Evolutionary conservation across 2,797 vertebrate species (phyloP).

Genomic region (Ctenopoma kingsleyae): DNA sequence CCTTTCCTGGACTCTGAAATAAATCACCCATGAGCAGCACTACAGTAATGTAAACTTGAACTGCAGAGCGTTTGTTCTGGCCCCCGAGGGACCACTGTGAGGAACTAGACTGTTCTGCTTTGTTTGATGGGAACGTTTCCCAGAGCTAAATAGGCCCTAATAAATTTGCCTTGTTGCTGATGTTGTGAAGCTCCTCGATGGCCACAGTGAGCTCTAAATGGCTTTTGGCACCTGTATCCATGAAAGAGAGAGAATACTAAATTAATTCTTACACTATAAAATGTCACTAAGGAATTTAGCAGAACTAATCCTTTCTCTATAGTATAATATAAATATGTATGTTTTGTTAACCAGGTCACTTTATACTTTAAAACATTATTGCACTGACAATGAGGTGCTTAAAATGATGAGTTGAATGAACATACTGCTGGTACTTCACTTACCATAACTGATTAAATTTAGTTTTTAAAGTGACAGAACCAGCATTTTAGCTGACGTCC

Average conservation of each 20-base stretch:
- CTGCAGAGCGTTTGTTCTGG: constrained; percentile 46
- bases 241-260: not conserved
- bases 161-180: constrained; percentile 56
- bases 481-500: not conserved
- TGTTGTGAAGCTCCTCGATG: constrained; percentile 35
- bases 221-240: constrained; percentile 38
- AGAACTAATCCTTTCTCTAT: too few species aligned
- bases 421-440: not conserved
- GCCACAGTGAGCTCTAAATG: constrained; percentile 16
- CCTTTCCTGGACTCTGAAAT: constrained; percentile 53
- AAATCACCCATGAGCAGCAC: constrained; percentile 57
- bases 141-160: constrained; percentile 63
- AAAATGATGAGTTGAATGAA: not conserved
- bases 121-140: constrained; percentile 67
- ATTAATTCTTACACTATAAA: constrained; percentile 1
- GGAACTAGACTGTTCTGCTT: constrained; percentile 48
- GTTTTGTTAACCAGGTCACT: not conserved
- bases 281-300: not conserved
- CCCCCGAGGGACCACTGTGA: constrained; percentile 43
- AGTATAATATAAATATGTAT: not conserved
- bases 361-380: not conserved
- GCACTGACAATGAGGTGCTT: too few species aligned
- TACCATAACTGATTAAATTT: not conserved
- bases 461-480: not conserved
- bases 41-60: constrained; percentile 66